Conservation (phyloP, 2,888 invertebrate species). For the Allygus modestus region DNA sequence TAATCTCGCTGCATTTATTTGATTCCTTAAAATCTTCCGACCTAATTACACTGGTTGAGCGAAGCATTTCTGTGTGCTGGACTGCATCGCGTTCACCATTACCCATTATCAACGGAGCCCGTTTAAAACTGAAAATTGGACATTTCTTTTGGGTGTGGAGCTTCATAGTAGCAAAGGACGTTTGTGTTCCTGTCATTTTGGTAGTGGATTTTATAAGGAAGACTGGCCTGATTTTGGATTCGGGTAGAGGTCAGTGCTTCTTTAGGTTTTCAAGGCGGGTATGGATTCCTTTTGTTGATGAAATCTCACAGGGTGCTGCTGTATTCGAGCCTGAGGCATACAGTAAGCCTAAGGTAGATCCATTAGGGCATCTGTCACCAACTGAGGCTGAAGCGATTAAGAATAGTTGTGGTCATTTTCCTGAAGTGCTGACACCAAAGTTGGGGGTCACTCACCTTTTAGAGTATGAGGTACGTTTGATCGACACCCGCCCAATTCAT, state of each 20-base stretch:
- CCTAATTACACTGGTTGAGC: neutral
- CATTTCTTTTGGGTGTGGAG: conserved; percentile 16
- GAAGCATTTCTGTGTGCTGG: neutral
- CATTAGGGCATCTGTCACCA: neutral
- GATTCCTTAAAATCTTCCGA: neutral
- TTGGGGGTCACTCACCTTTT: neutral
- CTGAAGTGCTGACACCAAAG: conserved; percentile 37
- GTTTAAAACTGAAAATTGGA: conserved; percentile 13
- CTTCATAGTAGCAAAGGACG: neutral
- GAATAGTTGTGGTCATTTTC: neutral
- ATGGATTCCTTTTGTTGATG: neutral
- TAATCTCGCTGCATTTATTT: neutral
- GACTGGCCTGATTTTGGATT: conserved; percentile 30
- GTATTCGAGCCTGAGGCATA: too few species aligned
- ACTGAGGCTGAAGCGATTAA: neutral
- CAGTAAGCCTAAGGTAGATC: neutral
- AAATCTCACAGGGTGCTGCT: neutral
- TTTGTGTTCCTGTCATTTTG: neutral
- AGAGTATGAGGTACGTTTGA: conserved; percentile 20
- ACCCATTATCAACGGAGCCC: neutral
- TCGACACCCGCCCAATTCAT: neutral
- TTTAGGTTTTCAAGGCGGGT: neutral
- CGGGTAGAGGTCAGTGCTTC: too few species aligned
- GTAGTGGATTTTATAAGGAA: conserved; percentile 10
- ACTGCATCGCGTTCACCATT: neutral